Conservation (phyloP, 2,113 vertebrate species). For the Lepidothrix coronata region DNA sequence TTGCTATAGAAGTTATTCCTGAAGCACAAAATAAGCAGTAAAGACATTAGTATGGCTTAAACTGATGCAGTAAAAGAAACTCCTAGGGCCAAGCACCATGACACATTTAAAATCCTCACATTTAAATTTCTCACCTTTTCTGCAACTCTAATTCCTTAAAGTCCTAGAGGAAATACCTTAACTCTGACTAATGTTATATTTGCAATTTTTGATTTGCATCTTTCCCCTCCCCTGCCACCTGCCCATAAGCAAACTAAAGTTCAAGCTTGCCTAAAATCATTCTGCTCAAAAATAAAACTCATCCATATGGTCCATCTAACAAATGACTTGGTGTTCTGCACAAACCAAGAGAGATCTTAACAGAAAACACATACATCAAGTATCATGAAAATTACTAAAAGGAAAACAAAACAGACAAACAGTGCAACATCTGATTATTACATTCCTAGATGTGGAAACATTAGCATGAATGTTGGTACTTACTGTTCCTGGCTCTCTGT, state of each 20-base stretch:
- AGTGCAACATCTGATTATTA: neutral
- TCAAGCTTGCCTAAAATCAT: neutral
- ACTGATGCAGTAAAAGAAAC: neutral
- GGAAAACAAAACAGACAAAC: neutral
- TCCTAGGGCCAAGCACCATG: neutral
- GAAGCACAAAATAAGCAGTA: slow-evolving; percentile 21
- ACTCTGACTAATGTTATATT: neutral
- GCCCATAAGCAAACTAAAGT: neutral
- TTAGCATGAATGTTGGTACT: slow-evolving; percentile 78
- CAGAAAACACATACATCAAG: neutral
- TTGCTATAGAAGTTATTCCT: neutral
- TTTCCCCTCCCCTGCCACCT: neutral
- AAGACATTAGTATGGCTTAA: neutral
- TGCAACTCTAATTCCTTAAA: neutral
- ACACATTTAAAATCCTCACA: neutral
- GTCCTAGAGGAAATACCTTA: neutral
- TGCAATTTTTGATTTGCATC: neutral
- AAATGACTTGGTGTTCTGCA: neutral
- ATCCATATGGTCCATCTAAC: neutral
- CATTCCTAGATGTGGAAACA: neutral
- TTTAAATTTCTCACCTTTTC: neutral
- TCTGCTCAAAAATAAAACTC: neutral
- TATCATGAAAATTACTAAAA: neutral
- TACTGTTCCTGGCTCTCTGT: slow-evolving; percentile 93
- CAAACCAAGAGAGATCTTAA: neutral